Conservation (phyloP, 2,888 invertebrate genomes). For the Nebria brevicollis region DNA sequence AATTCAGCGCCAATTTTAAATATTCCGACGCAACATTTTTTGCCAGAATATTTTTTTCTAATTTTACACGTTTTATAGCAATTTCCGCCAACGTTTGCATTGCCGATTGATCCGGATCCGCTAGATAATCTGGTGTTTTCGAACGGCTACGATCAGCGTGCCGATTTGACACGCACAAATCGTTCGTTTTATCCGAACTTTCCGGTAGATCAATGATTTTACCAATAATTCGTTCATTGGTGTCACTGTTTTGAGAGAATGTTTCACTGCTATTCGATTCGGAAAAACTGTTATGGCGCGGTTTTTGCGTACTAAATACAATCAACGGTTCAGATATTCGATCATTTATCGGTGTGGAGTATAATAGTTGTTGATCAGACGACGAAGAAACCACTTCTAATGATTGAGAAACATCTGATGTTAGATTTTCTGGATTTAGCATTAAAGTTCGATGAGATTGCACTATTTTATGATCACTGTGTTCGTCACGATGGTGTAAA, state of each 20-base stretch:
- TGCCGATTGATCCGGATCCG: constrained; percentile 60
- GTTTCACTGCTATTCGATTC: constrained; percentile 45
- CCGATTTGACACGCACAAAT: constrained; percentile 1
- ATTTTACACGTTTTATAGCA: constrained; percentile 62
- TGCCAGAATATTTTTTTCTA: constrained; percentile 65
- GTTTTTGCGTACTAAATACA: constrained; percentile 35
- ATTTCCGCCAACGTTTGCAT: constrained; percentile 63
- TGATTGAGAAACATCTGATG: constrained; percentile 7
- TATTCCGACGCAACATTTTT: constrained; percentile 75
- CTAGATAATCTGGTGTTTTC: constrained; percentile 28
- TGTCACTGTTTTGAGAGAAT: constrained; percentile 43
- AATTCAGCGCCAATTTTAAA: constrained; percentile 68
- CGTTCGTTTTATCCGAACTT: constrained; percentile 22
- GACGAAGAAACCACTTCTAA: constrained; percentile 19
- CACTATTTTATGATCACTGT: constrained; percentile 16
- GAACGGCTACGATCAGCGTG: constrained; percentile 28
- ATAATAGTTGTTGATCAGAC: constrained; percentile 25
- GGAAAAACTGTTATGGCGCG: constrained; percentile 42
- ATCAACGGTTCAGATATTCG: constrained; percentile 24
- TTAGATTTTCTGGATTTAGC: constrained; percentile 34
- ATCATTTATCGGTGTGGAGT: neutral
- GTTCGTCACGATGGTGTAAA: constrained; percentile 12
- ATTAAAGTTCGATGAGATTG: constrained; percentile 20
- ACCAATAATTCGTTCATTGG: constrained; percentile 33
- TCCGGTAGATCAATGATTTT: constrained; percentile 26